phyloP scores from a whole-genome alignment of 1,140 invertebrate species.

The Drosophila tropicalis region DNA sequence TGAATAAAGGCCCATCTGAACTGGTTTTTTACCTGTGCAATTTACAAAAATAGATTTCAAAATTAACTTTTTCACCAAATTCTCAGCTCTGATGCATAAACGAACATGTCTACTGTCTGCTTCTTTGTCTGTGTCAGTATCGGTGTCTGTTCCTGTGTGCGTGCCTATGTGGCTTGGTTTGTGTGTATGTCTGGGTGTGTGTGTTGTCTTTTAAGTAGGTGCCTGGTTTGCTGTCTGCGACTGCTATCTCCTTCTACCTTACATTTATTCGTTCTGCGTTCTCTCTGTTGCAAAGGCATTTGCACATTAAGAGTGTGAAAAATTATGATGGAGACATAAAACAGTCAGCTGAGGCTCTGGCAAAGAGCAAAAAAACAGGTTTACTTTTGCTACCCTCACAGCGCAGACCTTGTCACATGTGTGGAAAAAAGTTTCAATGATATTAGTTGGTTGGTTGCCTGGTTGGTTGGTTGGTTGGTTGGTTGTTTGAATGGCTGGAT shows the following conservation, averaged over 20 bases:
- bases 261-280: neutral
- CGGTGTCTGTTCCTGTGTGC: neutral
- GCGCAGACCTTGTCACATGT: slow-evolving; percentile 39
- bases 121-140: slow-evolving; percentile 5
- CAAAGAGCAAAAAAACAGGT: slow-evolving; percentile 31
- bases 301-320: slow-evolving; percentile 81
- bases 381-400: slow-evolving; percentile 29
- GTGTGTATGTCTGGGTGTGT: slow-evolving; percentile 31
- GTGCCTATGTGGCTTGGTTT: neutral
- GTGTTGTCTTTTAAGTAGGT: slow-evolving; percentile 39
- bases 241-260: slow-evolving; percentile 13
- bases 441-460: neutral
- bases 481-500: slow-evolving; percentile 1
- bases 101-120: slow-evolving; percentile 18
- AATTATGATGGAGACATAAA: slow-evolving; percentile 81
- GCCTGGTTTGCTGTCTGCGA: slow-evolving; percentile 7
- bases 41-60: too few species aligned
- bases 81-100: slow-evolving; percentile 15
- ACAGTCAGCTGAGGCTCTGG: slow-evolving; percentile 67
- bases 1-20: too few species aligned
- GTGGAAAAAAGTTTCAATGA: slow-evolving; percentile 20
- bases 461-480: slow-evolving; percentile 7
- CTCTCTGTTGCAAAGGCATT: slow-evolving; percentile 55
- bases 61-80: neutral
- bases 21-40: too few species aligned